phyloP scores from a whole-genome alignment of 2,797 vertebrate species.

The Chelonia mydas region DNA sequence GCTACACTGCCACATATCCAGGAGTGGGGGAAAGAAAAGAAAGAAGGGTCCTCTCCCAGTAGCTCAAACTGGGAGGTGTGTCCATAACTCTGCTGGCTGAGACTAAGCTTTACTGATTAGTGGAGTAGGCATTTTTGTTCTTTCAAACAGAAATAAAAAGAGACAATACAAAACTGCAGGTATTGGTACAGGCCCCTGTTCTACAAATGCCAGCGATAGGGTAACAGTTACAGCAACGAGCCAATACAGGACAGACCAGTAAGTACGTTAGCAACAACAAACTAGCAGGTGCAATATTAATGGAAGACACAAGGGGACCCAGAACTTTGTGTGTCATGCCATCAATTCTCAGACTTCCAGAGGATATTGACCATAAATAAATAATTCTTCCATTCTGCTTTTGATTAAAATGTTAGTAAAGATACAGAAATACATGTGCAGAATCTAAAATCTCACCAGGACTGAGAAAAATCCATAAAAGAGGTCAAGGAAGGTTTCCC shows the following conservation, averaged over 20 bases:
- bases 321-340: background rate
- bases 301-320: conserved; percentile 12
- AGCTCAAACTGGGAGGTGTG: background rate
- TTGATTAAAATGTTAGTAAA: conserved; percentile 54
- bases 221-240: background rate
- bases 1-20: background rate
- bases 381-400: conserved; percentile 19
- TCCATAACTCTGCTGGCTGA: background rate
- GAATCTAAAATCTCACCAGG: conserved; percentile 13
- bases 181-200: background rate
- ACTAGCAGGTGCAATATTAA: conserved; percentile 1
- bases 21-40: background rate
- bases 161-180: background rate
- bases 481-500: background rate
- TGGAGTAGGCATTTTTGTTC: background rate
- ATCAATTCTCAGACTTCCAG: background rate
- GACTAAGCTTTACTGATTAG: accelerated
- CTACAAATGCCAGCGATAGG: background rate
- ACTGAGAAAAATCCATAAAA: conserved; percentile 46
- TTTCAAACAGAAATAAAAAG: background rate
- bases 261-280: background rate
- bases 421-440: background rate
- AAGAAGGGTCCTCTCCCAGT: background rate
- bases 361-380: conserved; percentile 53
- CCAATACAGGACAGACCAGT: background rate